Base-by-base conservation (phyloP, 2,797 vertebrate genomes). In the Luscinia megarhynchos region DNA sequence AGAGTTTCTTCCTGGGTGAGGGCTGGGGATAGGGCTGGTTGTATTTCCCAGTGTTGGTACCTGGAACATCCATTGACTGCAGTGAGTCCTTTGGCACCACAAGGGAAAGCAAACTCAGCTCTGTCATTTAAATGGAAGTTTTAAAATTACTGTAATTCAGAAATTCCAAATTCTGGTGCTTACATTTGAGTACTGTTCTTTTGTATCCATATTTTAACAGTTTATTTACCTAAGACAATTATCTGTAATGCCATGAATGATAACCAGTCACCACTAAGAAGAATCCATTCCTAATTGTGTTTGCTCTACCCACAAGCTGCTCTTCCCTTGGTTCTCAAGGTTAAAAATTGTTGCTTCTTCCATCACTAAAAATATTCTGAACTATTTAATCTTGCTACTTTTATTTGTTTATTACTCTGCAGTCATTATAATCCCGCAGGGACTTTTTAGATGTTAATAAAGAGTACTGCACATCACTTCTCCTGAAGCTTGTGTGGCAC, bases 401-500 rank as follows among this genome's bases (percentile, higher is more conserved):
- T 74, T 85, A 66, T 94, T 94, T 96, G 84, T 96, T 93, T 96
- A 87, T 94, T 96, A 91, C 93, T 64, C 27, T 89, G 81, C 62
- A 84, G 74, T 88, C 93, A 84, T 95, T 96, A 84, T 70, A 89
- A 96, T 53, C 93, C 92, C 89, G 73, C 63, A n/a, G 95, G 87
- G 95, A 68, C 92, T 84, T 93, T 95, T 94, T 61, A 84, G 62
- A 92, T 86, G 89, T 94, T 96, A 91, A 95, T 96, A 93, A 87
- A 96, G 91, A 76, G 72, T 10, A 27, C 84, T 88, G 87, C 84
- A 92, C 96, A 95, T 97, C 95, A 63, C 87, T 94, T 84, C 89
- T 92, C 62, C 94, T 94, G 93, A 96, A 91, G 91, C 95, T 90
- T 92, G 90, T 97, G 84, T 97, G 93, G 89, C 66, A 61, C 70